Base-by-base conservation (phyloP, 2,888 invertebrate genomes). In the Lasioglossum calceatum region DNA sequence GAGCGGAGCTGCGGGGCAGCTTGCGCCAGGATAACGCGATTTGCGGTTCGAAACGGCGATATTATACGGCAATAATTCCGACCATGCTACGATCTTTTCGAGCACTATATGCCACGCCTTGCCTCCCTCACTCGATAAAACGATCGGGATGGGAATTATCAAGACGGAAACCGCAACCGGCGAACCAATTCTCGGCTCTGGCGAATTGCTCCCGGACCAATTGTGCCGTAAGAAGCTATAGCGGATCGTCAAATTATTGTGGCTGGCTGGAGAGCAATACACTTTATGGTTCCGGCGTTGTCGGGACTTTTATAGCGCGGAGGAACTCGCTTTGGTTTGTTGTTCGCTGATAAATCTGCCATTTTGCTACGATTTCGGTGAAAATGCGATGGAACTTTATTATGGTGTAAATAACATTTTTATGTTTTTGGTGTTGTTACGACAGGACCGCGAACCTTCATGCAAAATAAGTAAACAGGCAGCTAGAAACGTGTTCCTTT, bases 121-220 rank as follows among this genome's bases (percentile, higher is more conserved):
- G 64, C 16, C 27, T 32, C 32, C 64, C 32, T 16, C 64, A 64
- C 16, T 64, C 64, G 64, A 32, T 64, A 16, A 64, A 64, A 64
- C 64, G 64, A 64, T 64, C 70, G 39, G 10, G 70, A 39, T 23
- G 19, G 39, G 64, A 64, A 64, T 64, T 64, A 32, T 32, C 14
- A 64, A 64, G 64, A 64, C 64, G 64, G 64, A 64, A 64, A 64
- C 32, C 10, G 23, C 54, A 54, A 54, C 23, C 64, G 64, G 72
- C 5, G 47, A 71, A 71, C 71, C 23, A n/a, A 42, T 27, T 44
- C n/a, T 42, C 23, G 36, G 16, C n/a, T 42, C 42, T 61, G 12
- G 16, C 23, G 12, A 8, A 50, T 27, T 47, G 32, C 64, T 64
- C 32, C 61, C 32, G 32, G 64, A 16, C 32, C 64, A 61, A 64